phyloP scores from a whole-genome alignment of 1,140 invertebrate species.

The Pentalonia nigronervosa region DNA sequence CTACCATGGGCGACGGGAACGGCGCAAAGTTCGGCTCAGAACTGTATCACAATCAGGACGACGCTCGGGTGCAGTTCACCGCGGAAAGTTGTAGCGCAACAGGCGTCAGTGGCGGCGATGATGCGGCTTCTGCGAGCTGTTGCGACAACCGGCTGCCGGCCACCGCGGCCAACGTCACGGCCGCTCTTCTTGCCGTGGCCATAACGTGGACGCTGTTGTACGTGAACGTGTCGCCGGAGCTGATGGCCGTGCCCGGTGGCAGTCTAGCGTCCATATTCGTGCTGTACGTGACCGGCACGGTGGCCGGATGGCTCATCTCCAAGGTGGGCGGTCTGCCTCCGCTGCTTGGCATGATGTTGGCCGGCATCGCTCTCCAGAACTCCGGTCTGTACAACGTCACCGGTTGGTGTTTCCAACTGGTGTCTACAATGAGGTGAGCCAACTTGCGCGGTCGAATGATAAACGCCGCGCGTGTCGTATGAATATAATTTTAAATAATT shows the following conservation, averaged over 20 bases:
- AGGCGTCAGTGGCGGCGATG: not conserved
- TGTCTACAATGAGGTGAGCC: constrained; percentile 37
- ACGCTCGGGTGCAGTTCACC: not conserved
- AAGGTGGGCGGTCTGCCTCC: constrained; percentile 60
- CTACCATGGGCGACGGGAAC: not conserved
- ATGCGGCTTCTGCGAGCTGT: not conserved
- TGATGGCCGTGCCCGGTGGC: constrained; percentile 59
- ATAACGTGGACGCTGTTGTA: constrained; percentile 58
- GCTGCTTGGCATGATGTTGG: constrained; percentile 62
- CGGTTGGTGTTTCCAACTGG: constrained; percentile 58
- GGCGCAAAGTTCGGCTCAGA: not conserved
- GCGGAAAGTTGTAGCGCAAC: not conserved
- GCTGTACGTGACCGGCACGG: constrained; percentile 59
- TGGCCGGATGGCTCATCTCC: constrained; percentile 45
- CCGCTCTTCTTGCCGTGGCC: constrained; percentile 20
- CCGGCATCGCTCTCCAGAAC: constrained; percentile 61
- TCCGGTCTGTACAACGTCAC: constrained; percentile 61
- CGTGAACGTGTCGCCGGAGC: constrained; percentile 35
- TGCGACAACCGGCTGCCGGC: not conserved
- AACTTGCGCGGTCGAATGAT: not conserved
- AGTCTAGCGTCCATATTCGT: constrained; percentile 60
- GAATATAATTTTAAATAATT: too few species aligned
- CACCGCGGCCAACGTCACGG: constrained; percentile 35
- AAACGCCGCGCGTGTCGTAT: too few species aligned
- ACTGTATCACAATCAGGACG: not conserved